phyloP scores from a whole-genome alignment of 2,888 invertebrate genomes.

The Halictus ligatus region DNA sequence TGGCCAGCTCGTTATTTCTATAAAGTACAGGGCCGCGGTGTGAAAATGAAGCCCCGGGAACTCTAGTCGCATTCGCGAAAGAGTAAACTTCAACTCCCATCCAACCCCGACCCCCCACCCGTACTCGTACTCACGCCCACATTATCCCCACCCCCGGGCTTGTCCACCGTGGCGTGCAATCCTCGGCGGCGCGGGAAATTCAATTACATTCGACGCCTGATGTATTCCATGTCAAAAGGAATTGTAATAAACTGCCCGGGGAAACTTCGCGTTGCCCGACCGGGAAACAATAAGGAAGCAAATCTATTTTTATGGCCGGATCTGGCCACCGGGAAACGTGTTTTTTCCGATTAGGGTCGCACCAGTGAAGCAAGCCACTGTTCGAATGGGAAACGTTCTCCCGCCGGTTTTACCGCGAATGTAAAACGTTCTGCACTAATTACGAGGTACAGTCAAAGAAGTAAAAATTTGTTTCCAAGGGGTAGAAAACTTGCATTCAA shows the following conservation, averaged over 20 bases:
- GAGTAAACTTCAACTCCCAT: slow-evolving; percentile 15
- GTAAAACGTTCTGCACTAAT: no score
- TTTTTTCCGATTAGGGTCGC: background rate
- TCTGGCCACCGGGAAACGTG: background rate
- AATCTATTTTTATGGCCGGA: background rate
- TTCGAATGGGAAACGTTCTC: background rate
- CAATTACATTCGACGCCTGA: slow-evolving; percentile 35
- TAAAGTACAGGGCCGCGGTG: slow-evolving; percentile 23
- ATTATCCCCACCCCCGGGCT: background rate
- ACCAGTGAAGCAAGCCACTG: background rate
- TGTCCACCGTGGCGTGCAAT: slow-evolving; percentile 18
- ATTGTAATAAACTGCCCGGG: background rate
- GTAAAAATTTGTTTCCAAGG: background rate
- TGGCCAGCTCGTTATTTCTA: slow-evolving; percentile 48
- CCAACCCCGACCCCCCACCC: background rate
- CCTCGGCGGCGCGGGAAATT: slow-evolving; percentile 12
- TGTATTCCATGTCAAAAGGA: slow-evolving; percentile 4
- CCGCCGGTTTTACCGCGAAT: background rate
- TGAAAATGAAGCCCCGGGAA: slow-evolving; percentile 40
- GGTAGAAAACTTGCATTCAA: background rate
- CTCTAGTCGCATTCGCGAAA: slow-evolving; percentile 12
- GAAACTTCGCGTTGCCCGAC: background rate
- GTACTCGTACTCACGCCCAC: background rate
- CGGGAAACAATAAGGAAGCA: background rate
- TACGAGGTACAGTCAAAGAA: no score